Base-by-base conservation (phyloP, 2,888 invertebrate genomes). In the Mesorhabditis belari region DNA sequence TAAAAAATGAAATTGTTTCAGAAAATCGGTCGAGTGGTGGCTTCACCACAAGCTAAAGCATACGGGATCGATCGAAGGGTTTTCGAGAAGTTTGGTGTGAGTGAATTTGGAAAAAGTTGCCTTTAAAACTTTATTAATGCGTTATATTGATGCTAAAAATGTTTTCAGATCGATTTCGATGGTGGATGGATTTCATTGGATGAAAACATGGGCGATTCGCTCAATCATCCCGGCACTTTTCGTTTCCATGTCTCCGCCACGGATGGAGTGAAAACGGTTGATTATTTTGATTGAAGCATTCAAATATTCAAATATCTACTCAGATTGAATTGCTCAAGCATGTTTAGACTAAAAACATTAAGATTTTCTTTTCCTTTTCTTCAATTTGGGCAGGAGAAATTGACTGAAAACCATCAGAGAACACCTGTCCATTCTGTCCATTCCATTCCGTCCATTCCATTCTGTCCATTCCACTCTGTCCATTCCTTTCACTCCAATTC, bases 31-130 rank as follows among this genome's bases (percentile, higher is more conserved):
- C 44, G 58, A 61, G 69, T 71, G 3, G 65, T 63, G 6, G 71
- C 71, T 1, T 35, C 53, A 3, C 70, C 70, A 6, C 64, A 65
- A 49, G 56, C 64, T 3, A 64, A 71, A 28, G 65, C 68, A 56
- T 71, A 67, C 51, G 71, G 67, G 0, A 55, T 71, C 23, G 69
- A 69, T 56, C 57, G 67, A 57, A 62, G 66, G 59, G 69, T 69
- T 1, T 35, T 35, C 2, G 44, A n/a, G 44, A 9, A 35, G 2
- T 35, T 35, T 35, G n/a, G 12, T 17, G 44, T 35, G 35, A 35
- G 35, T n/a, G n/a, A n/a, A 35, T 12, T 35, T 35, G 17, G 9
- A 35, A 35, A 12, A 17, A 17, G 35, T 35, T 35, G 35, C 9
- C n/a, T n/a, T n/a, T n/a, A n/a, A n/a, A n/a, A n/a, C n/a, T n/a